These are phyloP conservation scores for Nesogale talazaci DNA, from an alignment of 2,113 vertebrate species.

Conservation along the genomic window DNA sequence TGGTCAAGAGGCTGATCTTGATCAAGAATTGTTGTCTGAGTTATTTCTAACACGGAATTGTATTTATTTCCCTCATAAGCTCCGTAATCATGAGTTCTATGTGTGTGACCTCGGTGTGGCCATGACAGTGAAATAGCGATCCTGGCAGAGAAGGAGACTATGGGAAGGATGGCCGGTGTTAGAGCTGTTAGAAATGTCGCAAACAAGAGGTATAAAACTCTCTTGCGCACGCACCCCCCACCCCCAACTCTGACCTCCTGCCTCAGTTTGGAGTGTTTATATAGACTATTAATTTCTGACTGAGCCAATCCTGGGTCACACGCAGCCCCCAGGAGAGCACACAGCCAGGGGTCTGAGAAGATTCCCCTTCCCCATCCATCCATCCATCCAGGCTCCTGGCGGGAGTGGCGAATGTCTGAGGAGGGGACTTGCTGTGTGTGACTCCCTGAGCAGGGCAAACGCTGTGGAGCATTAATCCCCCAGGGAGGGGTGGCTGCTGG, in stretches of 20 bases:
- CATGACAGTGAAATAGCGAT: too few relatives aligned
- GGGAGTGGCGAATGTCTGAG: conserved; percentile 4
- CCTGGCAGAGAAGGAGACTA: neutral
- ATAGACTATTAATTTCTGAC: conserved; percentile 82
- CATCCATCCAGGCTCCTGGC: conserved; percentile 14
- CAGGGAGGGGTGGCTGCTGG: conserved; percentile 70
- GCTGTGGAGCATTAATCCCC: conserved; percentile 76
- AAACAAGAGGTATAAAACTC: too few relatives aligned
- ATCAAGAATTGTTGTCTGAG: too few relatives aligned
- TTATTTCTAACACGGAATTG: too few relatives aligned
- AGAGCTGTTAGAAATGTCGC: neutral
- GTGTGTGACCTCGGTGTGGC: too few relatives aligned
- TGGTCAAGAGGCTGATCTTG: too few relatives aligned
- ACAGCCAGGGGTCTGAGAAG: neutral
- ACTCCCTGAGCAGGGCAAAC: conserved; percentile 6
- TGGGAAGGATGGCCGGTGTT: neutral
- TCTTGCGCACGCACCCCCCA: neutral
- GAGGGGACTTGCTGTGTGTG: conserved; percentile 67
- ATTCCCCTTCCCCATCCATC: neutral
- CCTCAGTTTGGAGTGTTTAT: conserved; percentile 81
- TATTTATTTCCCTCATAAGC: too few relatives aligned
- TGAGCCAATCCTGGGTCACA: conserved; percentile 84
- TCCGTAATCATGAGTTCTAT: too few relatives aligned
- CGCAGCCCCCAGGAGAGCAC: conserved; percentile 65
- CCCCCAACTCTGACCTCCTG: conserved; percentile 18